phyloP scores from a whole-genome alignment of 2,113 vertebrate species.

The Myiozetetes cayanensis region DNA sequence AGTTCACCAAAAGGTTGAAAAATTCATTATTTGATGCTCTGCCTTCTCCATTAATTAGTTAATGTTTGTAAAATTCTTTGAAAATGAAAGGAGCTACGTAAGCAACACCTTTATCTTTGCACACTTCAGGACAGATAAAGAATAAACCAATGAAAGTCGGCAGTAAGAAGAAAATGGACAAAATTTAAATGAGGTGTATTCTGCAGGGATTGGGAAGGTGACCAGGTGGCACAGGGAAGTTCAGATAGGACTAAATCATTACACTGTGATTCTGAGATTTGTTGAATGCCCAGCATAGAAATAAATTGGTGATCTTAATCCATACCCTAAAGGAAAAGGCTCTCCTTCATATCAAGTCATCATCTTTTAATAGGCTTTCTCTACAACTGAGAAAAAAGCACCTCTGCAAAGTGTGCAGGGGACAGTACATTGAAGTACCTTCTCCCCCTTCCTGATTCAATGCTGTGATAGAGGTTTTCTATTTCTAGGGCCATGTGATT shows the following conservation, averaged over 20 bases:
- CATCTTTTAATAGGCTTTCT: not conserved
- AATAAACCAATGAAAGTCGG: constrained; percentile 23
- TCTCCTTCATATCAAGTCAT: not conserved
- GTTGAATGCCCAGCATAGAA: not conserved
- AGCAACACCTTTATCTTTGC: constrained; percentile 5
- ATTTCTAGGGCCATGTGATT: not conserved
- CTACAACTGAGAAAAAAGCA: not conserved
- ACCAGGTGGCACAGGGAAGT: not conserved
- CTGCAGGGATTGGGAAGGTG: not conserved
- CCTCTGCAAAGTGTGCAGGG: not conserved
- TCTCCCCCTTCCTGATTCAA: not conserved
- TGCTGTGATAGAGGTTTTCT: not conserved
- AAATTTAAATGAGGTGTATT: constrained; percentile 34
- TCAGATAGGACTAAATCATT: not conserved
- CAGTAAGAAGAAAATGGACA: not conserved
- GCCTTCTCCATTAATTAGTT: constrained; percentile 53
- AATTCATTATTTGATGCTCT: constrained; percentile 16
- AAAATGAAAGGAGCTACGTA: constrained; percentile 14
- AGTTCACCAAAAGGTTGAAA: not conserved
- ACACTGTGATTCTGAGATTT: not conserved
- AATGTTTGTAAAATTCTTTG: constrained; percentile 48
- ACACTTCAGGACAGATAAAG: constrained; percentile 31
- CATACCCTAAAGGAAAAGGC: not conserved
- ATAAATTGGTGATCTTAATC: constrained; percentile 33
- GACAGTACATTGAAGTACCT: not conserved